Percentiles rank a stretch among this genome's conserved stretches.
Evolutionary conservation across 1,140 invertebrate genomes (phyloP).

Genomic region (Lanistes nyassanus): DNA sequence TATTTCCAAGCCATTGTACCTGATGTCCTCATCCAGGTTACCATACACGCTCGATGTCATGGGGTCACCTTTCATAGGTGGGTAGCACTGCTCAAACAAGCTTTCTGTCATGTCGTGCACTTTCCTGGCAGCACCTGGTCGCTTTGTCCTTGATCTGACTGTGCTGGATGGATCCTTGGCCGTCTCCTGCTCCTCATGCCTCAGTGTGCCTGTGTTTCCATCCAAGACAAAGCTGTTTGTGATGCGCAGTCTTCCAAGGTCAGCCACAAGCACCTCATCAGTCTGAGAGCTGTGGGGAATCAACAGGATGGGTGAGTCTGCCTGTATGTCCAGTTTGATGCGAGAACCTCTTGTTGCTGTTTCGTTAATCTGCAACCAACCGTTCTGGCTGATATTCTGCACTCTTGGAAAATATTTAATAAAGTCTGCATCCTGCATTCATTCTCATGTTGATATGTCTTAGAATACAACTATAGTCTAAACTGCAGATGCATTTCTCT

Average conservation of each 20-base stretch:
- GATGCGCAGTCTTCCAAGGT: constrained; percentile 84
- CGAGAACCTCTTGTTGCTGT: constrained; percentile 65
- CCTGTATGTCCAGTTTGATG: constrained; percentile 77
- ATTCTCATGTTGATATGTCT: no score
- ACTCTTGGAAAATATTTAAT: no score
- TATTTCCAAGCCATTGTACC: constrained; percentile 23
- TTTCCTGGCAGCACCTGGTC: neutral
- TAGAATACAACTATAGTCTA: no score
- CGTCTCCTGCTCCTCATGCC: constrained; percentile 26
- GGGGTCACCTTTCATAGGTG: constrained; percentile 42
- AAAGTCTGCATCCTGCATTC: no score
- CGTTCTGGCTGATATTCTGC: no score
- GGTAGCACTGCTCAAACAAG: constrained; percentile 45
- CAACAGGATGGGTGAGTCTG: constrained; percentile 85
- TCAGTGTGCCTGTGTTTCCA: constrained; percentile 53
- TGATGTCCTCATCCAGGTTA: constrained; percentile 51
- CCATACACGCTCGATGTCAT: constrained; percentile 65
- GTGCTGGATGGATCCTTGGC: neutral
- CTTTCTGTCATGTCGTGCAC: constrained; percentile 47
- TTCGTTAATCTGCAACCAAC: constrained; percentile 54
- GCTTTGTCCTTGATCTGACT: neutral
- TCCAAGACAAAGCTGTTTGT: constrained; percentile 75
- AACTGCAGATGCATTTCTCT: no score
- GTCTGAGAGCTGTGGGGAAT: constrained; percentile 87
- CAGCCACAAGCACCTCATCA: constrained; percentile 80